Evolutionary conservation across 2,113 vertebrate genomes (phyloP).

Genomic region (Octodon degus): DNA sequence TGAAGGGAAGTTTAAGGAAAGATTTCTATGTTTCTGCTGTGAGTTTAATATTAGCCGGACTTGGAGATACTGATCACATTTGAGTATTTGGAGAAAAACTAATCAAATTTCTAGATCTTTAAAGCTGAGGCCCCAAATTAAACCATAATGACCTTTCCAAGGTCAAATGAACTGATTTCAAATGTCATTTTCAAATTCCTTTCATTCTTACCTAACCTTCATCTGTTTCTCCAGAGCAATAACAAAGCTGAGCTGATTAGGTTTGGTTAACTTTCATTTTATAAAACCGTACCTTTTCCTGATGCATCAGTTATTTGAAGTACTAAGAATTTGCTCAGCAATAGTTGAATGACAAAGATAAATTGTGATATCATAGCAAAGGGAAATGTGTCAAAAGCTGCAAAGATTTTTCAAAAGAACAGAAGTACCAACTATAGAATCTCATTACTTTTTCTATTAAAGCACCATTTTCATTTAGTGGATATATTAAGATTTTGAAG

Average conservation of each 20-base stretch:
- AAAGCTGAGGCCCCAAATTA: not conserved
- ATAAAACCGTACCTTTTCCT: not conserved
- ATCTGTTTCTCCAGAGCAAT: constrained; percentile 8
- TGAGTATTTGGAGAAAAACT: not conserved
- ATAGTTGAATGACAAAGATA: constrained; percentile 10
- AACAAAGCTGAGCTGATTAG: not conserved
- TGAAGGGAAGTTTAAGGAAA: not conserved
- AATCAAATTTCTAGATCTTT: not conserved
- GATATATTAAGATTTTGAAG: not conserved
- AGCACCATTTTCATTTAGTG: not conserved
- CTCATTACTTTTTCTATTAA: not conserved
- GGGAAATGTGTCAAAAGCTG: not conserved
- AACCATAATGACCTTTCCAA: not conserved
- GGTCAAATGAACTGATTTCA: not conserved
- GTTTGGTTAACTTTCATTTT: constrained; percentile 31
- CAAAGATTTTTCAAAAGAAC: not conserved
- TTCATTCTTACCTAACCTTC: not conserved
- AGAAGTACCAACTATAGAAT: not conserved
- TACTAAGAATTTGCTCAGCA: not conserved
- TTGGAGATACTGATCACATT: not conserved
- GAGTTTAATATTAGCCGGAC: not conserved
- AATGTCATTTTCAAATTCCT: not conserved
- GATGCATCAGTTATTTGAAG: not conserved
- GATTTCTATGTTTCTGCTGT: not conserved
- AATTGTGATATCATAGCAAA: not conserved